A percentile compares a stretch with the other conserved stretches of the same genome.
Evolutionary conservation across 2,113 vertebrate species (phyloP).

Genomic region (Sinocyclocheilus maitianheensis): DNA sequence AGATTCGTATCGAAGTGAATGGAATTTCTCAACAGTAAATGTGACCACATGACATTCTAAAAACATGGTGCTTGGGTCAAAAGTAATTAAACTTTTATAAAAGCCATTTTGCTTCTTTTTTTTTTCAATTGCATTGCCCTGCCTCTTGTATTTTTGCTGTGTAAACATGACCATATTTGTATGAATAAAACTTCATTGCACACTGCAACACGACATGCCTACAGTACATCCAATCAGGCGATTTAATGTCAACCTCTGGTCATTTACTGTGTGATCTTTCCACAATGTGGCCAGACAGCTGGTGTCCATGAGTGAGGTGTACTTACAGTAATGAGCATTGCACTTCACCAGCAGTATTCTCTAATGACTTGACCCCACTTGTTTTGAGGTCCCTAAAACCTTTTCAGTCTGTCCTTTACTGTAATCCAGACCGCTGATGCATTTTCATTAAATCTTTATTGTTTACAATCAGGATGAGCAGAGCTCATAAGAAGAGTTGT

Average conservation of each 20-base stretch:
- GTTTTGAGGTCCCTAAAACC: background rate
- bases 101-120: too few relatives aligned
- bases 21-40: too few relatives aligned
- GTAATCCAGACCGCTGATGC: background rate
- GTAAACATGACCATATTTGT: background rate
- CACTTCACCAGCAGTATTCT: slow-evolving; percentile 11
- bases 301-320: background rate
- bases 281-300: slow-evolving; percentile 1
- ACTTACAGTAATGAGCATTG: background rate
- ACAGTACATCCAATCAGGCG: background rate
- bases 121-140: too few relatives aligned
- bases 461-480: background rate
- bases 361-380: background rate
- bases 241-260: background rate
- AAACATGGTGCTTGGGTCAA: too few relatives aligned
- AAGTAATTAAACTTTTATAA: too few relatives aligned
- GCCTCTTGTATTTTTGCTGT: background rate
- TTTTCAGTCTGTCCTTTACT: background rate
- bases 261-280: background rate
- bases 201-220: background rate
- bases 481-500: background rate
- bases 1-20: too few relatives aligned
- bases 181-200: background rate
- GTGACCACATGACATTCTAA: too few relatives aligned
- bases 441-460: background rate